Percentiles rank a stretch among this genome's conserved stretches.
phyloP scores from a whole-genome alignment of 2,888 invertebrate species.

The Spatulosminthurus flaviceps region DNA sequence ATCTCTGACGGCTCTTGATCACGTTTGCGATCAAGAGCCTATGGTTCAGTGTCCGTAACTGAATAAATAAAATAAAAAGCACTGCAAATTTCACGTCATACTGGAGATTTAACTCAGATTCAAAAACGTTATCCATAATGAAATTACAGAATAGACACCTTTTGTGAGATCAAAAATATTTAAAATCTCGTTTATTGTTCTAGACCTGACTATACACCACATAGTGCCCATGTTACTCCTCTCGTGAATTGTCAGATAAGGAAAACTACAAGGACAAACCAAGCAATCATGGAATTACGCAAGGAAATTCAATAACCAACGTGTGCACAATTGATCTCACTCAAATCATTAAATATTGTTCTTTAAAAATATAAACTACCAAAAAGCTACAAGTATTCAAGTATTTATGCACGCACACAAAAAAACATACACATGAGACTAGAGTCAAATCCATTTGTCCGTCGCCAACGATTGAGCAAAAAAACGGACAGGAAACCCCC shows the following conservation, averaged over 20 bases:
- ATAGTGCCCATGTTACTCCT: too few relatives aligned
- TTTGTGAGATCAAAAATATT: too few relatives aligned
- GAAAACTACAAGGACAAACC: background rate
- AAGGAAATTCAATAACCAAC: conserved; percentile 2
- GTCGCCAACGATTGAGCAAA: background rate
- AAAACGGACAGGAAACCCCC: background rate
- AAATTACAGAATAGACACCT: too few relatives aligned
- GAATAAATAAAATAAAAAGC: too few relatives aligned
- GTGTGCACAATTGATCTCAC: background rate
- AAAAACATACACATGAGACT: background rate
- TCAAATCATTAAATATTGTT: background rate
- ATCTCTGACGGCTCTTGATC: too few relatives aligned
- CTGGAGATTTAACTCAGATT: too few relatives aligned
- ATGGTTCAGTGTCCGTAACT: too few relatives aligned
- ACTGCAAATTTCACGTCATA: too few relatives aligned
- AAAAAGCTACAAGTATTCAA: background rate
- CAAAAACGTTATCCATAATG: too few relatives aligned
- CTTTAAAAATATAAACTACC: background rate
- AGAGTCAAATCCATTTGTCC: conserved; percentile 8
- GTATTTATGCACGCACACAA: background rate
- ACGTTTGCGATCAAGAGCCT: too few relatives aligned
- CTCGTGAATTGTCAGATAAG: background rate
- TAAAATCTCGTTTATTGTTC: too few relatives aligned
- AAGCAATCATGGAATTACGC: conserved; percentile 7
- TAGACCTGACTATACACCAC: too few relatives aligned